These are phyloP conservation scores for Pelagia noctiluca DNA, from an alignment of 30 jellyfish, hydroid and myxozoan genomes.

Conservation along the genomic window DNA sequence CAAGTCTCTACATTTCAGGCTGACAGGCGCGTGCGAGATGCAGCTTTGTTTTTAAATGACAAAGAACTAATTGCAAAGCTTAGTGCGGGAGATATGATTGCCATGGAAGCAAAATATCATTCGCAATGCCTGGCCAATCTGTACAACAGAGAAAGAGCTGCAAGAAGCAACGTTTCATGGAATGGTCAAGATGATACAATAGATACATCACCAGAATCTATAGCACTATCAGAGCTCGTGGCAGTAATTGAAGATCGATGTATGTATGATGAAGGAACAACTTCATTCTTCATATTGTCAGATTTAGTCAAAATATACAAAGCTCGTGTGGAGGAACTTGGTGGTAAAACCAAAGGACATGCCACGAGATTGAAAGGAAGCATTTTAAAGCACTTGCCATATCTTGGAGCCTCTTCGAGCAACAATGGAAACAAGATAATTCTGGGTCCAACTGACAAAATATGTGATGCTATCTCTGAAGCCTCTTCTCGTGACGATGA, in stretches of 20 bases:
- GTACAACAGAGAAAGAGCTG: constrained; percentile 47
- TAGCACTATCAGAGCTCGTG: constrained; percentile 23
- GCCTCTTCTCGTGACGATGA: constrained; percentile 14
- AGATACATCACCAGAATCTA: not conserved
- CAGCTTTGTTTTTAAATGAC: constrained; percentile 34
- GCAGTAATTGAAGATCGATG: not conserved
- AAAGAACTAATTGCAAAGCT: constrained; percentile 57
- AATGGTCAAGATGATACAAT: constrained; percentile 10
- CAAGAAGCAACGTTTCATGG: not conserved
- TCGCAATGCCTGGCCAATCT: constrained; percentile 18
- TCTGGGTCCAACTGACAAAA: constrained; percentile 12
- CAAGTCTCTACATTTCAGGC: constrained; percentile 15
- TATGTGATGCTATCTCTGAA: constrained; percentile 20
- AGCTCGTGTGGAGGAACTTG: constrained; percentile 13
- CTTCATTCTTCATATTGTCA: constrained; percentile 29
- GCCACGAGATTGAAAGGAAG: constrained; percentile 35
- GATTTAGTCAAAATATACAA: not conserved
- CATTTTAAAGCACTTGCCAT: constrained; percentile 33
- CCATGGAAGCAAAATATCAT: constrained; percentile 34
- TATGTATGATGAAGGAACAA: not conserved
- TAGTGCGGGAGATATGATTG: constrained; percentile 47
- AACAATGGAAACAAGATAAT: constrained; percentile 42
- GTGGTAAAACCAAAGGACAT: constrained; percentile 47
- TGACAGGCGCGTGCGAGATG: constrained; percentile 15
- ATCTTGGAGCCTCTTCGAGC: constrained; percentile 31